Conservation (phyloP, 1,140 invertebrate genomes). For the Brachionus angularis region DNA sequence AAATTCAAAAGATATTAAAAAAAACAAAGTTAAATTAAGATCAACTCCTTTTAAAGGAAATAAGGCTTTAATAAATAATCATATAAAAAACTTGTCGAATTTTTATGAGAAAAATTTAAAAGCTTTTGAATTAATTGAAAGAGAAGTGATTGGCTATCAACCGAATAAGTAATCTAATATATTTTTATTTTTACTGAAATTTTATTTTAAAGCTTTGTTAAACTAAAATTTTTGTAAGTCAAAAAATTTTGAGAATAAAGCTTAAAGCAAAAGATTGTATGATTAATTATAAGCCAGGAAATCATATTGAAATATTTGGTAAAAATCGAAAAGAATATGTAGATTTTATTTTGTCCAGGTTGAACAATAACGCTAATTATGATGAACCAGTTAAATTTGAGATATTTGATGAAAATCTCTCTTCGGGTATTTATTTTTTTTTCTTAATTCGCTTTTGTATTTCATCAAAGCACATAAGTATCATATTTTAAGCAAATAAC, state of each 20-base stretch:
- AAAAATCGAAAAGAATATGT: conserved; percentile 75
- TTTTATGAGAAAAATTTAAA: conserved; percentile 25
- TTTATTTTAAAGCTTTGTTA: neutral
- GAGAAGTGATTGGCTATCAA: conserved; percentile 60
- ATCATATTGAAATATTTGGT: conserved; percentile 86
- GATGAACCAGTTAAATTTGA: conserved; percentile 75
- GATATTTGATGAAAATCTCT: conserved; percentile 78
- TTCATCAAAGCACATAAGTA: too few relatives aligned
- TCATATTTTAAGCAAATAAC: conserved; percentile 61
- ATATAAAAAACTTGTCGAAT: neutral
- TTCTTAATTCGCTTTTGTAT: too few relatives aligned
- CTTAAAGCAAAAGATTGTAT: conserved; percentile 49
- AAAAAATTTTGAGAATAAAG: conserved; percentile 65
- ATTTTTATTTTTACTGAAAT: neutral
- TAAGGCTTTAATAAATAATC: neutral
- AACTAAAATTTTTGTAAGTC: conserved; percentile 54
- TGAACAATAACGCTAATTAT: conserved; percentile 66
- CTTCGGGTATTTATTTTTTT: conserved; percentile 42
- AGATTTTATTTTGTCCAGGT: conserved; percentile 68
- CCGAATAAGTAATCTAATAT: conserved; percentile 54
- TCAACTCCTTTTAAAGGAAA: neutral
- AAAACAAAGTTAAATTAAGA: neutral
- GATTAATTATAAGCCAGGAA: conserved; percentile 71
- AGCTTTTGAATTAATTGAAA: conserved; percentile 48
- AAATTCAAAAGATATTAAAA: neutral